These are phyloP conservation scores for Microctenopoma lineatum DNA, from an alignment of 2,797 vertebrate species.

Conservation along the genomic window DNA sequence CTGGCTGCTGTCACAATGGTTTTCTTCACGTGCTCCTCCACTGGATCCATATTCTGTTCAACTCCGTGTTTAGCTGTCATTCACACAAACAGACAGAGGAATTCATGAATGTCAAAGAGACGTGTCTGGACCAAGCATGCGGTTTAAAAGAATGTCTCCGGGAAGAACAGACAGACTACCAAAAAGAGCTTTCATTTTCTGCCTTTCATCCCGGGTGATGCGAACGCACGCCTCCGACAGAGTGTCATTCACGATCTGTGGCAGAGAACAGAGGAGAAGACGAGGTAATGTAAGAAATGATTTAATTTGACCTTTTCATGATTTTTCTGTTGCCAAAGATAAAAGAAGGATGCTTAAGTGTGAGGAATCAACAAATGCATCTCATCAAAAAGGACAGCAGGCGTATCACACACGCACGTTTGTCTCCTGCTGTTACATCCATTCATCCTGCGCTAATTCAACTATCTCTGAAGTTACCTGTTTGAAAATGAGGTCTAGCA, in stretches of 20 bases:
- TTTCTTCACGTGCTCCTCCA: conserved; percentile 91
- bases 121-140: conserved; percentile 32
- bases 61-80: conserved; percentile 88
- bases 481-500: conserved; percentile 94
- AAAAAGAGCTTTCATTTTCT: conserved; percentile 92
- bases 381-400: neutral
- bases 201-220: conserved; percentile 91
- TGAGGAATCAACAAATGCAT: conserved; percentile 1
- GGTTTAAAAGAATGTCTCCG: conserved; percentile 13
- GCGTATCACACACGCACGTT: neutral
- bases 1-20: conserved; percentile 86
- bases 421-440: neutral
- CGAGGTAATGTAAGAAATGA: conserved; percentile 17
- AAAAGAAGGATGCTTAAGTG: neutral
- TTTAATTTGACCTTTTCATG: conserved; percentile 24
- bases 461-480: conserved; percentile 83
- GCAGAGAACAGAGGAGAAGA: conserved; percentile 29
- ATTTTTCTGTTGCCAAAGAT: conserved; percentile 25
- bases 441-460: neutral
- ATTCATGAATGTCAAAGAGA: conserved; percentile 45
- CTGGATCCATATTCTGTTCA: conserved; percentile 86
- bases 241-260: conserved; percentile 92
- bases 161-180: conserved; percentile 82
- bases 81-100: conserved; percentile 54
- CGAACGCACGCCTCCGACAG: conserved; percentile 92